Conservation (phyloP, 2,797 vertebrate genomes). For the Fratercula arctica region DNA sequence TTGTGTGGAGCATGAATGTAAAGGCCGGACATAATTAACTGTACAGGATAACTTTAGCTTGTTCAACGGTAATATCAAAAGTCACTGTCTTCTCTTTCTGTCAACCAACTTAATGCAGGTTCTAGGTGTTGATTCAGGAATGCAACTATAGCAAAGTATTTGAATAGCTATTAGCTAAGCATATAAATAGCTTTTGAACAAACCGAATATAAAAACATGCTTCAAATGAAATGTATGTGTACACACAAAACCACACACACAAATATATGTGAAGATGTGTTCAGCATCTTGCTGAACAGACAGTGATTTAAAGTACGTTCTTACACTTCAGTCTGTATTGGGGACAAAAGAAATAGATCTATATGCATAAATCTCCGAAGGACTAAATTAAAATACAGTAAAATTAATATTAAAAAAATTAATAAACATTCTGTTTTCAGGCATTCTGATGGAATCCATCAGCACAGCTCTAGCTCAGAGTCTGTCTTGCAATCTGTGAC, state of each 20-base stretch:
- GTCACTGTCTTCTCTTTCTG: neutral
- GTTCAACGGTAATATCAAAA: neutral
- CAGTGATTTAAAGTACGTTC: neutral
- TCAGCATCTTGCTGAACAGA: neutral
- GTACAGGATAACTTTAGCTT: neutral
- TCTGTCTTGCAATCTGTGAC: neutral
- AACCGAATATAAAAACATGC: neutral
- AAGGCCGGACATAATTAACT: neutral
- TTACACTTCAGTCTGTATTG: neutral
- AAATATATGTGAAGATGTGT: neutral
- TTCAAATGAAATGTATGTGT: neutral
- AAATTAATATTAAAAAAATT: neutral
- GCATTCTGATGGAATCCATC: neutral
- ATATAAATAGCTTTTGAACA: neutral
- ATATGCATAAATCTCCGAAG: neutral
- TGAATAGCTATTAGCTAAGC: neutral
- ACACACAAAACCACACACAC: neutral
- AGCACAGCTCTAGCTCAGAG: neutral
- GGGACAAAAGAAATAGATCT: neutral
- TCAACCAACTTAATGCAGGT: neutral
- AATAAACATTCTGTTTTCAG: neutral
- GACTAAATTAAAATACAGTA: neutral
- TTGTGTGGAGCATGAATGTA: neutral
- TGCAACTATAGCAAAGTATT: neutral
- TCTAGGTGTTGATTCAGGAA: neutral